Evolutionary conservation across 2,888 invertebrate species (phyloP), one percentile per base, ranked within the genome.

Genomic region (Cantharis flavilabris): DNA sequence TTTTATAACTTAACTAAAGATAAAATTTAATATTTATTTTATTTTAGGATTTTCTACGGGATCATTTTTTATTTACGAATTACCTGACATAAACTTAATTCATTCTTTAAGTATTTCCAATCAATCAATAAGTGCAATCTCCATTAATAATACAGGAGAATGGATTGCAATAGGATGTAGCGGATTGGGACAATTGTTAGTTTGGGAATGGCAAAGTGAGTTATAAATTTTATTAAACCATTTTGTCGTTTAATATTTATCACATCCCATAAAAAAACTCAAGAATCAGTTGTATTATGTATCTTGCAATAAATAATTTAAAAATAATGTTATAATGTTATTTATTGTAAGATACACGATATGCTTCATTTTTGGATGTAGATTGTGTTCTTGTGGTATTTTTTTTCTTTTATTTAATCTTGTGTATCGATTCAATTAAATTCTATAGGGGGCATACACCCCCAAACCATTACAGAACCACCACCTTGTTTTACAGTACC

Each of bases 121-220:
- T 73, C 94, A 97, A 85, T 89, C 91, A 77, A 95, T 99, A 74
- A 92, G 94, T 33, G 92, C 97, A 0, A 92, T 98, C 0, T 90
- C 93, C 0, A 91, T 99, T 81, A 99, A 98, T 84, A 87, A 90
- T 5, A 94, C 94, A 0, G 99, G 98, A 0, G 98, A 99, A 86
- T 99, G 99, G 99, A 93, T 99, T 80, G 98, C 97, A 0, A 89
- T 99, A 63, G 99, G 96, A 0, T 97, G 97, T 83, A 92, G 94
- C 0, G 92, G 93, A 72, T 90, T 95, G n/a, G 98, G 98, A 0
- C 98, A 99, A 86, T 89, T 99, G 70, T 89, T 99, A 18, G 99
- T 99, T 1, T 99, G 99, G 98, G 99, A 99, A 89, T 99, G 99
- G 99, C 98, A 98, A 89, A 98, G 98, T 91, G 85, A 89, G 89